These are phyloP conservation scores for Leptinotarsa rubiginosa DNA, from an alignment of 2,888 invertebrate genomes.

Conservation along the genomic window DNA sequence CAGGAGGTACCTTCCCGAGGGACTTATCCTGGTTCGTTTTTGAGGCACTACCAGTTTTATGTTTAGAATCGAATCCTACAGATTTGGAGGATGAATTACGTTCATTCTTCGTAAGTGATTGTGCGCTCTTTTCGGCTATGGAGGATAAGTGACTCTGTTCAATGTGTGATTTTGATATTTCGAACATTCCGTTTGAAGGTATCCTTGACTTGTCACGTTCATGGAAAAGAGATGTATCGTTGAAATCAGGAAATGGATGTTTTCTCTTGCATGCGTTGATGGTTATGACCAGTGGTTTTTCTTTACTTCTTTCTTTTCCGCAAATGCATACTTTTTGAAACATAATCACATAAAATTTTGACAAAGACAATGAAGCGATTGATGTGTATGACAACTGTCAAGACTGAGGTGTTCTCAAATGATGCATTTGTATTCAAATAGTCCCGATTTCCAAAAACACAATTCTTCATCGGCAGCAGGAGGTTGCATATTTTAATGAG, in stretches of 20 bases:
- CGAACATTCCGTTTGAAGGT: neutral
- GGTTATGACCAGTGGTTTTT: slow-evolving; percentile 41
- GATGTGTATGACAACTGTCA: neutral
- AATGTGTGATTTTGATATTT: neutral
- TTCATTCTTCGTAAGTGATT: neutral
- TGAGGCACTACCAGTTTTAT: too few relatives aligned
- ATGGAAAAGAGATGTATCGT: neutral
- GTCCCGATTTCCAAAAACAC: too few relatives aligned
- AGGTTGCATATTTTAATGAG: too few relatives aligned
- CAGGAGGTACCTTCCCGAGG: too few relatives aligned
- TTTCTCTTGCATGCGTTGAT: slow-evolving; percentile 41
- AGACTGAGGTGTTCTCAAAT: too few relatives aligned
- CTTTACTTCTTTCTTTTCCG: slow-evolving; percentile 31
- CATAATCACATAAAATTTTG: slow-evolving; percentile 41
- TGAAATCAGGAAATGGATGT: neutral
- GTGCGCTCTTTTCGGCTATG: neutral
- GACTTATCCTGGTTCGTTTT: too few relatives aligned
- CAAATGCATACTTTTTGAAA: slow-evolving; percentile 36
- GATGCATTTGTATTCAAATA: too few relatives aligned
- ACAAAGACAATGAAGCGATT: slow-evolving; percentile 23
- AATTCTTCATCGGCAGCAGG: too few relatives aligned
- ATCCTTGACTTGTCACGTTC: neutral
- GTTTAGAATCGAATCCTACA: too few relatives aligned
- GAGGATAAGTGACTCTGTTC: too few relatives aligned
- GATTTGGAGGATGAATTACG: neutral